A percentile compares a stretch with the other conserved stretches of the same genome.
These are phyloP conservation scores for Corythornis vintsioides DNA, from an alignment of 2,113 vertebrate genomes.

Conservation along the genomic window DNA sequence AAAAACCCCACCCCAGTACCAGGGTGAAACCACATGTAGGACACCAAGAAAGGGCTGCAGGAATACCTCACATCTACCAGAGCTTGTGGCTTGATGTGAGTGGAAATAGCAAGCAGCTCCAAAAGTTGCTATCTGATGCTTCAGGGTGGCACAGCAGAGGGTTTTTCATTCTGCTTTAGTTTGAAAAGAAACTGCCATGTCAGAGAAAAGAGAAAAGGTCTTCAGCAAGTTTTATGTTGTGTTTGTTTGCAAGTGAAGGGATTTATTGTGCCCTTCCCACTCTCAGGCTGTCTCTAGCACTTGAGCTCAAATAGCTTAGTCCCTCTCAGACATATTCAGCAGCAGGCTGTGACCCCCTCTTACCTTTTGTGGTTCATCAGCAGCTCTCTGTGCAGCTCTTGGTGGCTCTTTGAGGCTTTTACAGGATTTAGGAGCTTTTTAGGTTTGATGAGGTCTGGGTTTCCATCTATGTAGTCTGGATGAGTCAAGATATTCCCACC, in stretches of 20 bases:
- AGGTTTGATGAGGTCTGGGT: constrained; percentile 87
- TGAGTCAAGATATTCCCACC: constrained; percentile 77
- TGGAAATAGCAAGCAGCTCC: not conserved
- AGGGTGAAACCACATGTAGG: not conserved
- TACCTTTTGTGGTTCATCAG: constrained; percentile 89
- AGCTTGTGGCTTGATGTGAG: not conserved
- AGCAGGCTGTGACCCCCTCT: not conserved
- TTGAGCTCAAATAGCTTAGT: not conserved
- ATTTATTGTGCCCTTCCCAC: not conserved
- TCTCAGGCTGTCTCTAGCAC: not conserved
- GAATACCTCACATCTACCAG: not conserved
- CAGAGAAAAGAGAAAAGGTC: not conserved
- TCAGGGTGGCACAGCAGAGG: not conserved
- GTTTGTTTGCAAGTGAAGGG: not conserved
- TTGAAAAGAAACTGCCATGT: not conserved
- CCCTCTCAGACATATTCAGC: not conserved
- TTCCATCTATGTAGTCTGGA: constrained; percentile 79
- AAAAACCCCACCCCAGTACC: not conserved
- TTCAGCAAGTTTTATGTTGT: not conserved
- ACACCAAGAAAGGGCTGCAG: not conserved
- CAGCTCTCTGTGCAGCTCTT: constrained; percentile 88
- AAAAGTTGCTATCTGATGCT: not conserved
- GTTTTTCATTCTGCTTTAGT: not conserved
- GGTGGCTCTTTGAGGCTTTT: constrained; percentile 86
- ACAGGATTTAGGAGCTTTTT: constrained; percentile 87